A percentile compares a stretch with the other conserved stretches of the same genome.
These are phyloP conservation scores for Pseudanteris insignis DNA, from an alignment of 2,888 invertebrate genomes.

Conservation along the genomic window DNA sequence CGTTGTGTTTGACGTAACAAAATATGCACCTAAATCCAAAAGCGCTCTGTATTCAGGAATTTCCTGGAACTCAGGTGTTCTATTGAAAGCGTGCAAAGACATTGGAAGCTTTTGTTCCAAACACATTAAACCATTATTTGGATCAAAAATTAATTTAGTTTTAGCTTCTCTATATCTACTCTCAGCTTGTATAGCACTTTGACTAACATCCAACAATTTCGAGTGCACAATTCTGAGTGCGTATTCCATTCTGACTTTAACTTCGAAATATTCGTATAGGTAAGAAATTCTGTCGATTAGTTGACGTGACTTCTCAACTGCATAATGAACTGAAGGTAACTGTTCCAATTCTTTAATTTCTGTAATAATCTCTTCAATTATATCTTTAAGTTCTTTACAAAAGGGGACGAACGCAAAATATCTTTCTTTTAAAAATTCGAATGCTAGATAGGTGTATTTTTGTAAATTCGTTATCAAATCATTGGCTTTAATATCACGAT, in stretches of 20 bases:
- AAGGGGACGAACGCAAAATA: conserved; percentile 76
- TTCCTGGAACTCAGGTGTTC: conserved; percentile 83
- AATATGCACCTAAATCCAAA: conserved; percentile 74
- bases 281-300: conserved; percentile 74
- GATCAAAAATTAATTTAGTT: conserved; percentile 87
- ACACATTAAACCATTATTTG: conserved; percentile 78
- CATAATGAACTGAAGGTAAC: conserved; percentile 71
- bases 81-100: conserved; percentile 91
- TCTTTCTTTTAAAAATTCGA: conserved; percentile 75
- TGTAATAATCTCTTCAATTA: conserved; percentile 72
- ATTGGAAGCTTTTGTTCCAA: conserved; percentile 88
- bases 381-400: conserved; percentile 73
- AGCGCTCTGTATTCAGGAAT: conserved; percentile 80
- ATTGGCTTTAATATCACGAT: conserved; percentile 80
- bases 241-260: conserved; percentile 75
- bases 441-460: conserved; percentile 77
- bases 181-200: conserved; percentile 83
- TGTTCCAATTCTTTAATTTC: conserved; percentile 73
- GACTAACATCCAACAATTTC: conserved; percentile 77
- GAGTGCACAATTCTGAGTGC: conserved; percentile 74
- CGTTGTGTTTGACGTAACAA: conserved; percentile 75
- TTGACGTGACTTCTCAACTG: conserved; percentile 71
- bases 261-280: conserved; percentile 80
- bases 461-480: conserved; percentile 81
- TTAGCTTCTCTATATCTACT: conserved; percentile 84